These are phyloP conservation scores for Neodontobutis hainanensis DNA, from an alignment of 2,113 vertebrate species.

Conservation along the genomic window DNA sequence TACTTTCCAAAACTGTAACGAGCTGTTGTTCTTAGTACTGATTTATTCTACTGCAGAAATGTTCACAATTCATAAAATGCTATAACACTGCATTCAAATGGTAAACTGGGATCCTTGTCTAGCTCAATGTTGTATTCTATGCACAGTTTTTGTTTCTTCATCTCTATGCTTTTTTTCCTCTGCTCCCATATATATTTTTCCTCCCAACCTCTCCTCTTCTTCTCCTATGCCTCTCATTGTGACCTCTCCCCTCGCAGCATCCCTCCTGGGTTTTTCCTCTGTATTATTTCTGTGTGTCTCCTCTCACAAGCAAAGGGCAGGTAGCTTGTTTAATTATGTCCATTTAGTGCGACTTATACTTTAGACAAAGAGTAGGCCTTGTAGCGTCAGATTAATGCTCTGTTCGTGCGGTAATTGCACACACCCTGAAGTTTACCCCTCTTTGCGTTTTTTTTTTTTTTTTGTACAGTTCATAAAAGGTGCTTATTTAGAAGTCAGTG, in stretches of 20 bases:
- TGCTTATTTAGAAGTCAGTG: slow-evolving; percentile 64
- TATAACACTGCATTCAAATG: too few species aligned
- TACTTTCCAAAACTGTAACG: too few species aligned
- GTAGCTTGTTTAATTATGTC: slow-evolving; percentile 47
- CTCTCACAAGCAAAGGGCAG: slow-evolving; percentile 57
- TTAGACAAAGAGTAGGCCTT: slow-evolving; percentile 36
- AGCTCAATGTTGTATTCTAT: not conserved
- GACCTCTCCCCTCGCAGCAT: slow-evolving; percentile 53
- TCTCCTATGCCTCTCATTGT: slow-evolving; percentile 43
- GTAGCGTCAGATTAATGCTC: slow-evolving; percentile 41
- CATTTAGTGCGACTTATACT: slow-evolving; percentile 17
- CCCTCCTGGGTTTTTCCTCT: slow-evolving; percentile 62
- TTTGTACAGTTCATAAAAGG: slow-evolving; percentile 56
- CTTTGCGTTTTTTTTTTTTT: slow-evolving; percentile 22
- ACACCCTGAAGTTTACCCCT: slow-evolving; percentile 49
- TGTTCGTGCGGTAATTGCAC: slow-evolving; percentile 57
- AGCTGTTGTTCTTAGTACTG: too few species aligned
- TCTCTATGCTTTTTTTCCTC: slow-evolving; percentile 60
- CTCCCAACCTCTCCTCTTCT: slow-evolving; percentile 49
- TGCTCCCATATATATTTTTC: slow-evolving; percentile 42
- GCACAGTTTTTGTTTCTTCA: slow-evolving; percentile 69
- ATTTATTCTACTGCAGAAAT: too few species aligned
- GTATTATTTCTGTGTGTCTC: slow-evolving; percentile 63
- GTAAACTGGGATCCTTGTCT: not conserved
- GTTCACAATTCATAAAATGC: too few species aligned